Base-by-base conservation (phyloP, 2,797 vertebrate species). In the Tiaroga cobitis region DNA sequence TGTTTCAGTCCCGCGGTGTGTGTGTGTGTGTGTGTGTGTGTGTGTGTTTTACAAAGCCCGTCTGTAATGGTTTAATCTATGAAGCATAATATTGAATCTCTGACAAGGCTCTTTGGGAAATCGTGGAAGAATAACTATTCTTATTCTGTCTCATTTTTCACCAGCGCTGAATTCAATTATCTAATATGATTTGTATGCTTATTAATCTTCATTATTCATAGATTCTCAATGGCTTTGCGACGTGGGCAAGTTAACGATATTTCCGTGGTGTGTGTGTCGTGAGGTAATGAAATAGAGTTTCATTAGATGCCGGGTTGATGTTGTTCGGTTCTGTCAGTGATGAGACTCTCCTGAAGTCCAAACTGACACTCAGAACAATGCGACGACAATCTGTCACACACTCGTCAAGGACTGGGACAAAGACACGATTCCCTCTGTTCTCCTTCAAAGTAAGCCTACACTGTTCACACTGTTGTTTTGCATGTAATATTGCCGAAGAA, bases 131-230 rank as follows among this genome's bases (percentile, higher is more conserved):
- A 92, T 89, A 92, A 91, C 87, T 89, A 37, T 86, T 90, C 91
- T 92, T 91, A 91, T 93, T 94, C 87, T 65, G 80, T 85, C 90
- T 85, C 86, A 90, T 92, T 92, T 92, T 90, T 92, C 92, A 93
- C 56, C 26, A 82, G 88, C 83, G 76, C 87, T 88, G 85, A 93
- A 94, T 94, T 93, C 90, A 93, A 93, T 93, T 90, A 94, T 92
- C 89, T 90, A 87, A 91, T 92, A 90, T 92, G 91, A 94, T 94
- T 92, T 89, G 82, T 91, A 82, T 61, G 87, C 92, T 91, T 92
- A 93, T 93, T 92, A 92, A 92, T 94, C 91, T 93, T 91, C 90
- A 89, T 92, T 92, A 89, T 89, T 91, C 90, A 89, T 88, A 89
- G 79, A 90, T 89, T 91, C 68, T 81, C 81, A 91, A 89, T 90